Evolutionary conservation across 2,113 vertebrate species (phyloP).

Genomic region (Anoura caudifer): DNA sequence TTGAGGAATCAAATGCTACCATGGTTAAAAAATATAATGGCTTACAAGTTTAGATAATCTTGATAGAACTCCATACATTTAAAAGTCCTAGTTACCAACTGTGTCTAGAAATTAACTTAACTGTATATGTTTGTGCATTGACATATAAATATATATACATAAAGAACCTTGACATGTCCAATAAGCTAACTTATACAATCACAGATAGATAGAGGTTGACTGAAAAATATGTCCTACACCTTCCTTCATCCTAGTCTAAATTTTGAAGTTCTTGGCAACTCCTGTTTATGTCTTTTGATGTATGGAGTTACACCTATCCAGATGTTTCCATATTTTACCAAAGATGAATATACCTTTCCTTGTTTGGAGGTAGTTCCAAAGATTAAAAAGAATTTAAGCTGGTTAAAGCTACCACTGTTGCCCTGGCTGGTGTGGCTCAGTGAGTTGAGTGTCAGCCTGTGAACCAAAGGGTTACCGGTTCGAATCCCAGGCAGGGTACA

Average conservation of each 20-base stretch:
- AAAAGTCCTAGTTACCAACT: not conserved
- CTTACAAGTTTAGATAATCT: not conserved
- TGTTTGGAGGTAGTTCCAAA: not conserved
- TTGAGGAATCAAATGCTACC: not conserved
- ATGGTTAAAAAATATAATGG: not conserved
- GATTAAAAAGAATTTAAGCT: not conserved
- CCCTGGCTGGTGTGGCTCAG: too few species aligned
- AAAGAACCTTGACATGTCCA: not conserved
- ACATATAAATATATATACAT: not conserved
- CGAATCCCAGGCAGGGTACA: too few species aligned
- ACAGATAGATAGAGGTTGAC: not conserved
- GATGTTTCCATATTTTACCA: not conserved
- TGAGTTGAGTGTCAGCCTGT: too few species aligned
- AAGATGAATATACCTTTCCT: not conserved
- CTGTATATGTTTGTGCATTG: not conserved
- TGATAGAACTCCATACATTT: not conserved
- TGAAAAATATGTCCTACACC: not conserved
- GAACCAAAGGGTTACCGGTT: too few species aligned
- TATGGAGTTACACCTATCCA: not conserved
- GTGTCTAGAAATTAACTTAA: not conserved
- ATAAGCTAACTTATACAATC: not conserved
- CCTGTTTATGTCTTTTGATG: not conserved
- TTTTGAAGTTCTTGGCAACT: not conserved
- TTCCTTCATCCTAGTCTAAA: not conserved
- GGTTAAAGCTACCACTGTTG: not conserved